Base-by-base conservation (phyloP, 2,113 vertebrate genomes). In the Crotalus helleri region DNA sequence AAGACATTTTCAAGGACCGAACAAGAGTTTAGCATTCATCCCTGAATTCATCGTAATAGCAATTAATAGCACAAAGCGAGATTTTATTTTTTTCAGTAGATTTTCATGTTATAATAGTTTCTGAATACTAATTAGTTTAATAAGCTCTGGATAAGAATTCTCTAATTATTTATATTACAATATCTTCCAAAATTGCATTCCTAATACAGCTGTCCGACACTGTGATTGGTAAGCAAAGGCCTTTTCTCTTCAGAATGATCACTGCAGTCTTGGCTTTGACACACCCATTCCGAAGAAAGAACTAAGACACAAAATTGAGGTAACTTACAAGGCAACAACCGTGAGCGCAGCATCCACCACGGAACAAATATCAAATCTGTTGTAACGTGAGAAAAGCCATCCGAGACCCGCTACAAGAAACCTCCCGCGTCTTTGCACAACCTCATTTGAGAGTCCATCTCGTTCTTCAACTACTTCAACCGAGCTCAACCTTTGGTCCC, bases 321-420 rank as follows among this genome's bases (percentile, higher is more conserved):
- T 12, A 53, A 93, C 88, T 93, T 90, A 93, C 92, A 24, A 90
- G 88, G 54, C 26, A 33, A 51, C 19, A 59, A 55, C 19, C 64
- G 85, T 64, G 33, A 7, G 44, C 53, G 86, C 0, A 74, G 3
- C n/a, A 55, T 6, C 54, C 19, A 85, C 5, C 19, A 21, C 92
- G 17, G 44, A 55, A 33, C 3, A 15, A 26, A n/a, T 11, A 33
- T 3, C 10, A 85, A 46, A 12, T 7, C n/a, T n/a, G n/a, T 4
- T n/a, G 23, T 39, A 13, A 24, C 10, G 23, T 39, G 5, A 12
- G 5, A 55, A 39, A 8, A 44, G 10, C n/a, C 17, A 9, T 29
- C 89, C 85, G 85, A 51, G 24, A 3, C 23, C 57, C 26, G 59
- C 55, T 29, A 61, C 44, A 8, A 13, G 24, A 51, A 21, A 8